A percentile compares a stretch with the other conserved stretches of the same genome.
These are phyloP conservation scores for Stylophora pistillata DNA, from an alignment of 64 coral and sea anemone species.

Conservation along the genomic window DNA sequence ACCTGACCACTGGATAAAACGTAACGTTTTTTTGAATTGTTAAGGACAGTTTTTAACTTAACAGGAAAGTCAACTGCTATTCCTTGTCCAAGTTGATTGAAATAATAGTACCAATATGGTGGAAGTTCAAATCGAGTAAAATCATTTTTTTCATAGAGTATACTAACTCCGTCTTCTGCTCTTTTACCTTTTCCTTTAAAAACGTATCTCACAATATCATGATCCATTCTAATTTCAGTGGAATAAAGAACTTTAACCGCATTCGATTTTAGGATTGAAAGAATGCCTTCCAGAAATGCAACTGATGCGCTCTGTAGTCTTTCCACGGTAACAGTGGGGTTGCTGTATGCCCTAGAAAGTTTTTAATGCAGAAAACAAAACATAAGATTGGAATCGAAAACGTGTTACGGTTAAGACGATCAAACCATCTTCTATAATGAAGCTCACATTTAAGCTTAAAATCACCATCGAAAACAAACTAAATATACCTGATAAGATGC, in stretches of 20 bases:
- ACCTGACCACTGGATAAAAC: background rate
- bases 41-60: conserved; percentile 21
- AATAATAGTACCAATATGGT: conserved; percentile 50
- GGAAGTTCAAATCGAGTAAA: conserved; percentile 54
- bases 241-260: background rate
- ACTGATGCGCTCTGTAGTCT: no score
- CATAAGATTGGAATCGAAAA: conserved; percentile 7
- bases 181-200: conserved; percentile 54
- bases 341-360: conserved; percentile 12
- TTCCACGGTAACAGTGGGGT: conserved; percentile 3
- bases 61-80: conserved; percentile 14
- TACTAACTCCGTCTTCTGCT: conserved; percentile 19
- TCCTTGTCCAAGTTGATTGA: conserved; percentile 63
- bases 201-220: conserved; percentile 35
- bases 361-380: conserved; percentile 12
- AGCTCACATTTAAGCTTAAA: no score
- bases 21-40: conserved; percentile 3
- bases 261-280: background rate
- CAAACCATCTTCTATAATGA: no score
- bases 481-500: conserved; percentile 20
- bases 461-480: conserved; percentile 10
- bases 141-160: background rate
- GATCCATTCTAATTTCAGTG: conserved; percentile 7
- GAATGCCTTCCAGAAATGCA: no score
- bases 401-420: background rate